These are phyloP conservation scores for Trachelus stipa DNA, from an alignment of 2,888 invertebrate species.

Conservation along the genomic window DNA sequence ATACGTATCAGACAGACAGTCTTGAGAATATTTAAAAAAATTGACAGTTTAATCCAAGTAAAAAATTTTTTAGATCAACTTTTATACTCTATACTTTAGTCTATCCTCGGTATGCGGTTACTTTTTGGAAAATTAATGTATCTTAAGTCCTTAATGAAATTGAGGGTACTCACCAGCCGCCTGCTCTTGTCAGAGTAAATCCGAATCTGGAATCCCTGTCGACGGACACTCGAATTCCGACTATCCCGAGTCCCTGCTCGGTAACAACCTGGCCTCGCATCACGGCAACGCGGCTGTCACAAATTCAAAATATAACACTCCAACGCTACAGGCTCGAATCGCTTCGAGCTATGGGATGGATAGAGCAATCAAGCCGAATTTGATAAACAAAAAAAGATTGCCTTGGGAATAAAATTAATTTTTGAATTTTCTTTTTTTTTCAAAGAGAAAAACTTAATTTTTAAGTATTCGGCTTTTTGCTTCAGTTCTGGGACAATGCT, in stretches of 20 bases:
- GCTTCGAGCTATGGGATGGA: not conserved
- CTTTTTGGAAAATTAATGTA: not conserved
- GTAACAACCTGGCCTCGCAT: conserved; percentile 97
- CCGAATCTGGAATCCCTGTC: conserved; percentile 94
- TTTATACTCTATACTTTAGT: not conserved
- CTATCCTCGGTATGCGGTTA: not conserved
- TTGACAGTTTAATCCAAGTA: not conserved
- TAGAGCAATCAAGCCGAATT: not conserved
- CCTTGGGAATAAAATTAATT: not conserved
- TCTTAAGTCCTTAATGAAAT: not conserved
- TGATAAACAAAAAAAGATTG: not conserved
- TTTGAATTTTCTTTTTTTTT: not conserved
- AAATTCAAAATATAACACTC: conserved; percentile 39
- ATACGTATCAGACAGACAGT: not conserved
- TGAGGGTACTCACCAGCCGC: conserved; percentile 89
- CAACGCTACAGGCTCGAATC: conserved; percentile 10
- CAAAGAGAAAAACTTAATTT: not conserved
- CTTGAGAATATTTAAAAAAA: not conserved
- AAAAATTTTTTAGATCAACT: not conserved
- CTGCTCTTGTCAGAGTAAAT: conserved; percentile 92
- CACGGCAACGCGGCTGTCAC: conserved; percentile 95
- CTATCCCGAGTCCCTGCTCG: conserved; percentile 93
- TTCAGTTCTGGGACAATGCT: not conserved
- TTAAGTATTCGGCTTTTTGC: not conserved
- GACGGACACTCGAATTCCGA: conserved; percentile 97